These are phyloP conservation scores for Pristis pectinata DNA, from an alignment of 2,797 vertebrate genomes.

Conservation along the genomic window DNA sequence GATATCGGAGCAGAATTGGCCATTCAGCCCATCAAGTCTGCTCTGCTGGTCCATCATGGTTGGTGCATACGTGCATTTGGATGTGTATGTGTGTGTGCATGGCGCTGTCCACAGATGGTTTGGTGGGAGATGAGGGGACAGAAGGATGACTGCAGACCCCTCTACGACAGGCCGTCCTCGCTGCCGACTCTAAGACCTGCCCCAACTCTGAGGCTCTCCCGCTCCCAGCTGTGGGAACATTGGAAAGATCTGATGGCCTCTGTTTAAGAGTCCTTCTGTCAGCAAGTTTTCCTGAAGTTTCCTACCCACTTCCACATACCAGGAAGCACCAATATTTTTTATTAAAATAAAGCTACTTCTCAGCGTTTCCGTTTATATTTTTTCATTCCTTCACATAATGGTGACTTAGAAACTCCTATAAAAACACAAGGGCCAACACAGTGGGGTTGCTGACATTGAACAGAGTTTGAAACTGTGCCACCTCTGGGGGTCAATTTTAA, in stretches of 20 bases:
- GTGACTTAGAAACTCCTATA: neutral
- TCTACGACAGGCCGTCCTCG: neutral
- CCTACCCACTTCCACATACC: conserved; percentile 22
- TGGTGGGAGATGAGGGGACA: no score
- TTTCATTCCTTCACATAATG: conserved; percentile 21
- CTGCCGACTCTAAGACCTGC: neutral
- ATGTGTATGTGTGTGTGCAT: no score
- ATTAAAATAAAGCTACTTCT: conserved; percentile 34
- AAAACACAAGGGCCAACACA: conserved; percentile 10
- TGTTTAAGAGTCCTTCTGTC: conserved; percentile 13
- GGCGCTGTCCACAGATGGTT: no score
- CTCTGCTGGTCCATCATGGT: no score
- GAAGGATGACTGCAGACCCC: no score
- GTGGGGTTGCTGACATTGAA: neutral
- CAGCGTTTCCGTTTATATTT: conserved; percentile 18
- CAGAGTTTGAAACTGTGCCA: neutral
- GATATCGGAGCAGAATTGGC: no score
- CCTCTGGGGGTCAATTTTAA: no score
- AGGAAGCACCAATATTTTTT: conserved; percentile 29
- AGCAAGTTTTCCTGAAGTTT: conserved; percentile 14
- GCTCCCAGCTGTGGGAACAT: neutral
- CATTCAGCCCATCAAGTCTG: no score
- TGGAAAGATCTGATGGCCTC: neutral
- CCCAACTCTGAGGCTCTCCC: neutral
- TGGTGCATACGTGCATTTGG: no score